These are phyloP conservation scores for Eristalis intricaria DNA, from an alignment of 2,888 invertebrate species.

Conservation along the genomic window DNA sequence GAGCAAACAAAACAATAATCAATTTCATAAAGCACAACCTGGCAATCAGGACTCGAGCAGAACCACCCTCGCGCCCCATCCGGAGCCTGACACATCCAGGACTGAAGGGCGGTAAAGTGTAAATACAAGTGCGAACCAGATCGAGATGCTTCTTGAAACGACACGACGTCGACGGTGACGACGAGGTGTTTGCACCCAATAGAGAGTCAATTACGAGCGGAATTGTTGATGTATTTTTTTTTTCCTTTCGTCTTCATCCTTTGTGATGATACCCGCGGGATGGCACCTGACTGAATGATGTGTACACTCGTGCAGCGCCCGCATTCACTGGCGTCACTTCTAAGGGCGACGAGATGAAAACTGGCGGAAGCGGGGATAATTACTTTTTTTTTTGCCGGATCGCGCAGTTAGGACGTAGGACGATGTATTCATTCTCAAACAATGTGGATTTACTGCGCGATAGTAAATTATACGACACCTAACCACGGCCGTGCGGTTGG, in stretches of 20 bases:
- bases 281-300: slow-evolving; percentile 34
- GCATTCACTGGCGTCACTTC: neutral
- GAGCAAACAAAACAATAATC: slow-evolving; percentile 67
- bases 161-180: slow-evolving; percentile 6
- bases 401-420: slow-evolving; percentile 11
- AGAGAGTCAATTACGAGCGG: slow-evolving; percentile 64
- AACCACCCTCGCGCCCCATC: neutral
- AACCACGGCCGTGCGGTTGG: slow-evolving; percentile 5
- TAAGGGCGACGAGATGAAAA: slow-evolving; percentile 31
- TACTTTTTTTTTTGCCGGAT: slow-evolving; percentile 62
- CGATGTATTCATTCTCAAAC: slow-evolving; percentile 53
- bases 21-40: slow-evolving; percentile 61
- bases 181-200: slow-evolving; percentile 54
- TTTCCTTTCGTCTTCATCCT: too few species aligned
- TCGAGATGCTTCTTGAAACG: slow-evolving; percentile 23
- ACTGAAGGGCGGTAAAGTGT: neutral
- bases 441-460: slow-evolving; percentile 60
- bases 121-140: slow-evolving; percentile 34
- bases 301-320: neutral
- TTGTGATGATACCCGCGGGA: slow-evolving; percentile 5
- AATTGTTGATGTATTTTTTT: slow-evolving; percentile 12
- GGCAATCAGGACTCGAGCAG: neutral
- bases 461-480: slow-evolving; percentile 56
- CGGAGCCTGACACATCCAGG: neutral
- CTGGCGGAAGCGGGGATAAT: slow-evolving; percentile 66